phyloP scores from a whole-genome alignment of 2,888 invertebrate genomes.

The Pammene aurita region DNA sequence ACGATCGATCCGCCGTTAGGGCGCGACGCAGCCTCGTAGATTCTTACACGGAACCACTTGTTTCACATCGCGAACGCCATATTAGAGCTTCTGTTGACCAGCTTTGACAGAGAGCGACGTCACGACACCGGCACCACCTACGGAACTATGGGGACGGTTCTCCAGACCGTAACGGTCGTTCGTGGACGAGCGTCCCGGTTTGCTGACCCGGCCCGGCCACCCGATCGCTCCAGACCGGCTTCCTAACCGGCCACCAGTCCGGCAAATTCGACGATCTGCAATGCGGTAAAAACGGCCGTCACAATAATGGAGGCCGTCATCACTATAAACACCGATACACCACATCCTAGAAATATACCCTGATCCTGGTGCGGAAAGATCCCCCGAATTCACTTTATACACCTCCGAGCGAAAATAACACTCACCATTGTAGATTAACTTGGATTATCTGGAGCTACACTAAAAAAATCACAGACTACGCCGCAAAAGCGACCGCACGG shows the following conservation, averaged over 20 bases:
- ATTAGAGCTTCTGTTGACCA: slow-evolving; percentile 58
- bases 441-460: slow-evolving; percentile 84
- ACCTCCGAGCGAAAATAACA: slow-evolving; percentile 76
- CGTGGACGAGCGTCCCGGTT: slow-evolving; percentile 11
- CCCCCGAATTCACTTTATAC: slow-evolving; percentile 69
- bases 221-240: slow-evolving; percentile 48
- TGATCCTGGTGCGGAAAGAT: slow-evolving; percentile 56
- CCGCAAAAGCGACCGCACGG: slow-evolving; percentile 82
- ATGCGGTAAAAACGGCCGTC: slow-evolving; percentile 83
- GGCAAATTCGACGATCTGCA: slow-evolving; percentile 71
- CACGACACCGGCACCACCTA: slow-evolving; percentile 74
- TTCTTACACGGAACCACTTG: slow-evolving; percentile 58
- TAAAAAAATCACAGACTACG: slow-evolving; percentile 83
- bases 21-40: slow-evolving; percentile 59
- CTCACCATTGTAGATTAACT: slow-evolving; percentile 84
- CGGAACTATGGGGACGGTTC: slow-evolving; percentile 75
- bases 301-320: slow-evolving; percentile 83
- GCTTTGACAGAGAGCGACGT: slow-evolving; percentile 61
- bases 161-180: slow-evolving; percentile 59
- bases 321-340: slow-evolving; percentile 81
- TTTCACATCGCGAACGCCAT: slow-evolving; percentile 57
- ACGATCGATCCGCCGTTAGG: slow-evolving; percentile 80
- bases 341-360: slow-evolving; percentile 76
- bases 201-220: slow-evolving; percentile 19
- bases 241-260: slow-evolving; percentile 51